Conservation (phyloP, 2,797 vertebrate genomes). For the Delichon dasypus region DNA sequence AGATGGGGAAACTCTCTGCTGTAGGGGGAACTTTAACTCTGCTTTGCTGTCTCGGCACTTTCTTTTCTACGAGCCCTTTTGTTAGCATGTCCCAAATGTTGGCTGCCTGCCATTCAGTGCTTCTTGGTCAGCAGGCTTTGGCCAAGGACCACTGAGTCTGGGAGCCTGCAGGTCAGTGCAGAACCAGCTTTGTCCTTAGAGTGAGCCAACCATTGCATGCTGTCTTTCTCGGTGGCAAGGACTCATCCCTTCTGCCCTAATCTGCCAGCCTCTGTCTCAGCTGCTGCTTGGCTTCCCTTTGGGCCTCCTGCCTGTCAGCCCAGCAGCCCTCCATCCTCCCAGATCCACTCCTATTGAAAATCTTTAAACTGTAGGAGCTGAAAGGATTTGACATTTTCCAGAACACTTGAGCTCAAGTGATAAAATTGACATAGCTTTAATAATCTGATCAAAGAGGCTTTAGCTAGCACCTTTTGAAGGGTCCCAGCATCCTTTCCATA, state of each 20-base stretch:
- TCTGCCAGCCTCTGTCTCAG: slow-evolving; percentile 24
- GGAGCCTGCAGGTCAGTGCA: neutral
- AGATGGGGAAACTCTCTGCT: neutral
- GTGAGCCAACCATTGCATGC: neutral
- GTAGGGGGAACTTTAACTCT: neutral
- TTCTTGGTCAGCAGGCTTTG: neutral
- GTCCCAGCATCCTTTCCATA: slow-evolving; percentile 48
- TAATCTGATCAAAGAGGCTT: slow-evolving; percentile 70
- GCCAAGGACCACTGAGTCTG: neutral
- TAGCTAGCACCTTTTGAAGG: slow-evolving; percentile 57
- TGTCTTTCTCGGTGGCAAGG: neutral
- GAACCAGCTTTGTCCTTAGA: neutral
- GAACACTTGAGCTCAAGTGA: slow-evolving; percentile 70
- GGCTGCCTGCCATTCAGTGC: neutral
- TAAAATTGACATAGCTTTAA: slow-evolving; percentile 71
- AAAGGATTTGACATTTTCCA: slow-evolving; percentile 69
- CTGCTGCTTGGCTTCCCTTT: neutral
- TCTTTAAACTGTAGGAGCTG: slow-evolving; percentile 64
- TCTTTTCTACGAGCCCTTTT: neutral
- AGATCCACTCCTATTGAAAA: slow-evolving; percentile 53
- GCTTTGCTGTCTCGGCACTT: neutral
- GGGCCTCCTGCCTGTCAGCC: slow-evolving; percentile 29
- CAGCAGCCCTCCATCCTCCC: neutral
- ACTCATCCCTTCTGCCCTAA: neutral
- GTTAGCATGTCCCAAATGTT: neutral